phyloP scores from a whole-genome alignment of 2,113 vertebrate genomes.

The Micronisus gabar region DNA sequence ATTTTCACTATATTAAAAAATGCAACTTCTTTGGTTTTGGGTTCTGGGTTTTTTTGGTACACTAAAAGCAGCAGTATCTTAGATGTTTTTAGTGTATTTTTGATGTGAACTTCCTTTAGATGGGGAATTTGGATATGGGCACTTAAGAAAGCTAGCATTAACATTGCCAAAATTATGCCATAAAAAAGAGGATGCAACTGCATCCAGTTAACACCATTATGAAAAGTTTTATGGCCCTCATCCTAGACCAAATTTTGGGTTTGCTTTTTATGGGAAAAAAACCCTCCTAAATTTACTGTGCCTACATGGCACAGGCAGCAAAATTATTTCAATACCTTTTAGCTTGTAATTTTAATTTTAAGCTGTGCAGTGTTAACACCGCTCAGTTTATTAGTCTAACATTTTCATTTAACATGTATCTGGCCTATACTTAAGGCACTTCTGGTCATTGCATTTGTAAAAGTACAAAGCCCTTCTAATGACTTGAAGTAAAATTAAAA shows the following conservation, averaged over 20 bases:
- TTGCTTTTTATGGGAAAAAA: not conserved
- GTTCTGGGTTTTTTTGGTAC: not conserved
- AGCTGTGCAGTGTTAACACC: not conserved
- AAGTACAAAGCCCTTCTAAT: not conserved
- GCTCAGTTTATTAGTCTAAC: not conserved
- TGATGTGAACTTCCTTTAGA: not conserved
- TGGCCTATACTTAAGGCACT: not conserved
- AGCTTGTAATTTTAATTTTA: not conserved
- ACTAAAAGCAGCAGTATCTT: not conserved
- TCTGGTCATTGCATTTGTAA: not conserved
- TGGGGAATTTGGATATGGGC: not conserved
- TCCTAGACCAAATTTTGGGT: not conserved
- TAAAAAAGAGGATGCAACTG: not conserved
- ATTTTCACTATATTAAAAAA: not conserved
- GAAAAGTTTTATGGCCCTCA: not conserved
- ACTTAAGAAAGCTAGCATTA: not conserved
- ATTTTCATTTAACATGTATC: not conserved
- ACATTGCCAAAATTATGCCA: not conserved
- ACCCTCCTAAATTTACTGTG: not conserved
- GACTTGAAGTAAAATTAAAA: not conserved
- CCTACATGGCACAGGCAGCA: not conserved
- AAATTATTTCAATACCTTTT: not conserved
- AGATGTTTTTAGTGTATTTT: not conserved
- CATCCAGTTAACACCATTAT: not conserved
- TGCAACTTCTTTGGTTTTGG: not conserved